Conservation (phyloP, 2,113 vertebrate species). For the Oxyura jamaicensis region DNA sequence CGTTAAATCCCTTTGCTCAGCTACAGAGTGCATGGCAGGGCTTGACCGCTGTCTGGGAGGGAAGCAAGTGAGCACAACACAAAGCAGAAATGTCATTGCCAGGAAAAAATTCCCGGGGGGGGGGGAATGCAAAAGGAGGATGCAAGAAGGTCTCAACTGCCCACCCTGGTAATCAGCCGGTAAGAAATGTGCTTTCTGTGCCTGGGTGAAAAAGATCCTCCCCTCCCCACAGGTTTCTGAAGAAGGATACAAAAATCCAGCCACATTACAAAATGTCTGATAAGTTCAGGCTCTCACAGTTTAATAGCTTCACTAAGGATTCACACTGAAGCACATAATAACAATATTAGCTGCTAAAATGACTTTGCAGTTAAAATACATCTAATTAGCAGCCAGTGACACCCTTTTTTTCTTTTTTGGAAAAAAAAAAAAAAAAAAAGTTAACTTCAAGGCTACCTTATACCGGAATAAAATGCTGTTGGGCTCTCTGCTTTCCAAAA, state of each 20-base stretch:
- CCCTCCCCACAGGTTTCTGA: conserved; percentile 42
- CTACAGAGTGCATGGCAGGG: neutral
- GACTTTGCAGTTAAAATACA: conserved; percentile 75
- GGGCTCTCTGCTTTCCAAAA: conserved; percentile 20
- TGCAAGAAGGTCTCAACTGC: neutral
- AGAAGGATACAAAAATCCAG: neutral
- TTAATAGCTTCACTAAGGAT: conserved; percentile 60
- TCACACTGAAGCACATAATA: conserved; percentile 68
- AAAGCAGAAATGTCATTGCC: neutral
- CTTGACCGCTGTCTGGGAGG: neutral
- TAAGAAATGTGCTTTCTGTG: conserved; percentile 13
- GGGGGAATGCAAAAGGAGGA: neutral
- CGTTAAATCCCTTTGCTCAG: neutral
- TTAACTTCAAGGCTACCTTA: conserved; percentile 51
- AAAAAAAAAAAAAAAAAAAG: conserved; percentile 21
- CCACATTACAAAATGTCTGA: conserved; percentile 31
- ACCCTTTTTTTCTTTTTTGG: conserved; percentile 32
- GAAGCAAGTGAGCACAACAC: neutral
- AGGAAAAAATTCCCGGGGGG: too few species aligned
- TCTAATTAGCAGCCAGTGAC: conserved; percentile 71
- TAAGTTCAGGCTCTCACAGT: conserved; percentile 40
- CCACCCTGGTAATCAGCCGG: neutral
- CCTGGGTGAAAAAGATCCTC: conserved; percentile 22
- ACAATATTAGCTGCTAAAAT: conserved; percentile 74
- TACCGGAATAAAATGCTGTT: neutral